Conservation (phyloP, 1,140 invertebrate species). For the Panagrolaimus sp. region DNA sequence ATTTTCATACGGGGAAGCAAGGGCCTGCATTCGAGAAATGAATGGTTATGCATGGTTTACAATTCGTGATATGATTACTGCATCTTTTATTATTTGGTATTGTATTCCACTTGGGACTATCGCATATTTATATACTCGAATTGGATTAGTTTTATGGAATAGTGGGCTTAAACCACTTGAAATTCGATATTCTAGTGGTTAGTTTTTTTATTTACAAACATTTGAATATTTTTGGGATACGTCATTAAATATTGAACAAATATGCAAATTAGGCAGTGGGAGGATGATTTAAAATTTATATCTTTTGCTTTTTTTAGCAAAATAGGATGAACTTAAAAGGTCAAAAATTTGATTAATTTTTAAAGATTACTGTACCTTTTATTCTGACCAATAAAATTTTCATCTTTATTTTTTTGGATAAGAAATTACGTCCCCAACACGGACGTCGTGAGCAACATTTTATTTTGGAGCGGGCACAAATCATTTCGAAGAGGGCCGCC, state of each 20-base stretch:
- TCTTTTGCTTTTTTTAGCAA: too few relatives aligned
- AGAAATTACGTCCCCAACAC: too few relatives aligned
- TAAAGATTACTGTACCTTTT: too few relatives aligned
- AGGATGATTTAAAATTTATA: too few relatives aligned
- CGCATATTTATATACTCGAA: constrained; percentile 51
- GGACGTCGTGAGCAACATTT: too few relatives aligned
- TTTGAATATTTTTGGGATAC: constrained; percentile 12
- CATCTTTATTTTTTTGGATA: too few relatives aligned
- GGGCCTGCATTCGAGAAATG: constrained; percentile 32
- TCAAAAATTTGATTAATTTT: too few relatives aligned
- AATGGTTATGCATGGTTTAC: constrained; percentile 23
- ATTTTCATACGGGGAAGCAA: constrained; percentile 9
- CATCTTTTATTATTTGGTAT: constrained; percentile 54
- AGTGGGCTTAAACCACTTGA: constrained; percentile 31
- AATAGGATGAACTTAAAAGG: too few relatives aligned
- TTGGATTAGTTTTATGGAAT: constrained; percentile 54
- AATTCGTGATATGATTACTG: constrained; percentile 39
- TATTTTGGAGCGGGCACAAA: too few relatives aligned
- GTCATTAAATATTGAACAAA: not conserved
- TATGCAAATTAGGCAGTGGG: not conserved
- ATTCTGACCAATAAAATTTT: too few relatives aligned
- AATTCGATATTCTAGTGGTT: constrained; percentile 25
- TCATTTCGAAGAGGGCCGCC: too few relatives aligned
- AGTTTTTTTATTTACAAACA: too few relatives aligned
- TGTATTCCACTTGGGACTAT: constrained; percentile 46